Base-by-base conservation (phyloP, 2,797 vertebrate species). In the Xiphorhynchus erythropygius region DNA sequence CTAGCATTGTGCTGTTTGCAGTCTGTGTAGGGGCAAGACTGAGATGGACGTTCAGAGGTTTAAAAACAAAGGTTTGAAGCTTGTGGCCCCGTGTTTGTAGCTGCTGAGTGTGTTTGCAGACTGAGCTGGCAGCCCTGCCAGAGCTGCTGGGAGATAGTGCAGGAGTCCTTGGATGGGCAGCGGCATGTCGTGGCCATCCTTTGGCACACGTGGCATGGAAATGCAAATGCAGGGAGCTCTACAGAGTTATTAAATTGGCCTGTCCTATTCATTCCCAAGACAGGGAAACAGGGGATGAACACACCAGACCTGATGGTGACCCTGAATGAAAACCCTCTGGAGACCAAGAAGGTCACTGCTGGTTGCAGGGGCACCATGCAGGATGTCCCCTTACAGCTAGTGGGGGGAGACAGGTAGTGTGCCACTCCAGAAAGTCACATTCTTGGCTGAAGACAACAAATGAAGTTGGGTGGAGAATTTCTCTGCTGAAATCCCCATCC, bases 31-130 rank as follows among this genome's bases (percentile, higher is more conserved):
- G 59, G 50, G 35, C n/a, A 22, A 81, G 84, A 90, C 85, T 91
- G 93, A 97, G 96, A 97, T 97, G 96, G 77, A 83, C 17, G 15
- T 96, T 96, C 83, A 65, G 89, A 64, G 96, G 90, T 65, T 65
- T 98, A 97, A 98, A 98, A 98, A 97, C 95, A 98, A 98, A 98
- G 98, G 97, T 97, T 97, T 97, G 87, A 77, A 47, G 49, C 0
- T 0, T 10, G 50, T 55, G 53, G 50, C 44, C 84, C 25, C 0
- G 0, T 18, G 53, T 83, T 77, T 76, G 64, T 64, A 67, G 79
- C 42, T 60, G 13, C 59, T 0, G 1, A 81, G 56, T 0, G 0
- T 63, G 47, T 57, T 76, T 60, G 69, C 59, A 82, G 50, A 47
- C 18, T 1, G 2, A 79, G 50, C 33, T 74, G 55, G 19, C 9